These are phyloP conservation scores for Globia sparganii DNA, from an alignment of 2,888 invertebrate species.

Conservation along the genomic window DNA sequence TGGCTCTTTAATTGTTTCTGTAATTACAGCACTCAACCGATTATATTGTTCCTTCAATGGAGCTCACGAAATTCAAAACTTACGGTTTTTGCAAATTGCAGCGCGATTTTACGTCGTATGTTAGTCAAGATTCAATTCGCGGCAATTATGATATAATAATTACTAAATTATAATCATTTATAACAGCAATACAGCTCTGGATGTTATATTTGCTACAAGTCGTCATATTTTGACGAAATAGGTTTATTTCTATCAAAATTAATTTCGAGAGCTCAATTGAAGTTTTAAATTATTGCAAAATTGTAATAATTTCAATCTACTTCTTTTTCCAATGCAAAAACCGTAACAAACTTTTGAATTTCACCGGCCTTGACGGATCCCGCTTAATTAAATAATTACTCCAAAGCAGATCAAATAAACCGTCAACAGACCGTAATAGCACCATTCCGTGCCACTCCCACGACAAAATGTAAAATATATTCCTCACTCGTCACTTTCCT, in stretches of 20 bases:
- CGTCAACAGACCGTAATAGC: neutral
- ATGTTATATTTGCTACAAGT: neutral
- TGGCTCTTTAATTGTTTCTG: neutral
- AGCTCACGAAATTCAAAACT: no score
- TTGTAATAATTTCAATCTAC: no score
- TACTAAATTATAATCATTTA: neutral
- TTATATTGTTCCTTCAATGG: neutral
- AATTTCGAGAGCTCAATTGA: neutral
- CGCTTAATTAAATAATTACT: neutral
- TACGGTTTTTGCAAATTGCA: neutral
- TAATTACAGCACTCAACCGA: neutral
- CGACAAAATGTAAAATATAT: neutral
- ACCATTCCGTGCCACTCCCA: neutral
- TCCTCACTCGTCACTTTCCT: neutral
- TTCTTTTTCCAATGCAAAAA: no score
- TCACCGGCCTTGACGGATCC: neutral
- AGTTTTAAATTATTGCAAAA: no score
- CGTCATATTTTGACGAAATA: neutral
- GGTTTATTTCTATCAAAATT: neutral
- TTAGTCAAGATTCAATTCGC: no score
- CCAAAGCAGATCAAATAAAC: neutral
- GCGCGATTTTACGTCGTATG: neutral
- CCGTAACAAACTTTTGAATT: neutral
- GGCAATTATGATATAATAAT: neutral
- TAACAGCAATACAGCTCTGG: neutral